A percentile compares a stretch with the other conserved stretches of the same genome.
Conservation (phyloP, 2,888 invertebrate species). For the Dasysyrphus albostriatus region DNA sequence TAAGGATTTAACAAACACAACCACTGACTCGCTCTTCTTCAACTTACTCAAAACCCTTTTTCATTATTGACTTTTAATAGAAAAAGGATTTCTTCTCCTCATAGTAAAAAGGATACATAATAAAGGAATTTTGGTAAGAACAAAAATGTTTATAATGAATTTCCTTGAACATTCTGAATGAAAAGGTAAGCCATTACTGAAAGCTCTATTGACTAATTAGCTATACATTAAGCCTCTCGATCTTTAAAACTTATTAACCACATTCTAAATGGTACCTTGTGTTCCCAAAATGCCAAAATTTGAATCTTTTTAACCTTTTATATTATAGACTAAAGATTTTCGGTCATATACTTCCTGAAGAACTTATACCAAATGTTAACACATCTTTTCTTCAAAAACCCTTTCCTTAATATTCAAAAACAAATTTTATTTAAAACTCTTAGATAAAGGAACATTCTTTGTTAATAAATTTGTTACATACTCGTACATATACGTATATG, state of each 20-base stretch:
- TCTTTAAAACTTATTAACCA: conserved; percentile 14
- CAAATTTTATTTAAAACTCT: conserved; percentile 20
- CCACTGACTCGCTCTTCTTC: no score
- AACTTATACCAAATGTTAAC: conserved; percentile 22
- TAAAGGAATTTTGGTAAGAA: no score
- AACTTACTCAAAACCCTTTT: no score
- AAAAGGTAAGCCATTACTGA: conserved; percentile 4
- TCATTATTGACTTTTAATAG: no score
- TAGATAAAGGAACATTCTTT: conserved; percentile 9
- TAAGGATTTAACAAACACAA: no score
- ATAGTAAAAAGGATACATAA: no score
- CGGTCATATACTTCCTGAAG: neutral
- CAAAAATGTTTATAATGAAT: neutral
- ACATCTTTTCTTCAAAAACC: conserved; percentile 5
- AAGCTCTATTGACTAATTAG: conserved; percentile 9
- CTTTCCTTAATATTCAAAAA: conserved; percentile 11
- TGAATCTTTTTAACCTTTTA: conserved; percentile 1
- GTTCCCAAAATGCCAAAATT: neutral
- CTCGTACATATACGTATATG: neutral
- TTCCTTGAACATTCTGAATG: neutral
- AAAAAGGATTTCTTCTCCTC: no score
- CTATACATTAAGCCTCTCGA: conserved; percentile 1
- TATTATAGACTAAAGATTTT: neutral
- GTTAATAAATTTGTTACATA: neutral
- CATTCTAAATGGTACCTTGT: neutral